Conservation (phyloP, 2,113 vertebrate genomes). For the Tilapia sparmanii region DNA sequence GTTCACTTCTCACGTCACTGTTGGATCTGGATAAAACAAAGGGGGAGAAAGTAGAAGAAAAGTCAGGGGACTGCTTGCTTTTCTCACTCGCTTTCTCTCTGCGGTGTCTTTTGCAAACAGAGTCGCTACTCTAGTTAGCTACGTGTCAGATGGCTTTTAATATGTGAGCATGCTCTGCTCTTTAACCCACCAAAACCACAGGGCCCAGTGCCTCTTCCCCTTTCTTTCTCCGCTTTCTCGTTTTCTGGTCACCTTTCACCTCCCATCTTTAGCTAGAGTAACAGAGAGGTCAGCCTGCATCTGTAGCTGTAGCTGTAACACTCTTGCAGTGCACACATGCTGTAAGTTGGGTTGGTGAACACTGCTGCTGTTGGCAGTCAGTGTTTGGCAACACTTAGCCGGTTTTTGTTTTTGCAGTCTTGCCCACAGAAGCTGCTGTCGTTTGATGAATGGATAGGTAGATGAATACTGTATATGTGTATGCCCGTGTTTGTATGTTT, state of each 20-base stretch:
- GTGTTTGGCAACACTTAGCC: conserved; percentile 38
- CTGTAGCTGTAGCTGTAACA: conserved; percentile 1
- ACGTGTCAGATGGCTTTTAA: conserved; percentile 62
- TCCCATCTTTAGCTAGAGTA: background rate
- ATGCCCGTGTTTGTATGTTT: background rate
- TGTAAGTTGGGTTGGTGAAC: conserved; percentile 21
- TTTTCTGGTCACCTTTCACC: background rate
- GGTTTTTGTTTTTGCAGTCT: conserved; percentile 63
- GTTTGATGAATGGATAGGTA: conserved; percentile 52
- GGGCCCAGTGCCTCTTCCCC: background rate
- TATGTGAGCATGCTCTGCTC: conserved; percentile 68
- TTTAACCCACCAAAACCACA: conserved; percentile 65
- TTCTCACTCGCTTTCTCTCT: conserved; percentile 2
- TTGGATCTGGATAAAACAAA: conserved; percentile 27
- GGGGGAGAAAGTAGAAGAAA: background rate
- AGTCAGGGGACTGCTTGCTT: background rate
- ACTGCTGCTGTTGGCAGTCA: conserved; percentile 30
- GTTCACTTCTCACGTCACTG: background rate
- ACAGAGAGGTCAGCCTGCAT: background rate
- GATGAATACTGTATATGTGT: background rate
- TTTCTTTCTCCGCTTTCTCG: background rate
- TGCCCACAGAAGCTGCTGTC: conserved; percentile 56
- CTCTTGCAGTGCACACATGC: background rate
- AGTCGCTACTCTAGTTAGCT: conserved; percentile 32
- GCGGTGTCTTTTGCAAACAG: conserved; percentile 41